A percentile compares a stretch with the other conserved stretches of the same genome.
Evolutionary conservation across 2,797 vertebrate species (phyloP).

Genomic region (Manis pentadactyla): DNA sequence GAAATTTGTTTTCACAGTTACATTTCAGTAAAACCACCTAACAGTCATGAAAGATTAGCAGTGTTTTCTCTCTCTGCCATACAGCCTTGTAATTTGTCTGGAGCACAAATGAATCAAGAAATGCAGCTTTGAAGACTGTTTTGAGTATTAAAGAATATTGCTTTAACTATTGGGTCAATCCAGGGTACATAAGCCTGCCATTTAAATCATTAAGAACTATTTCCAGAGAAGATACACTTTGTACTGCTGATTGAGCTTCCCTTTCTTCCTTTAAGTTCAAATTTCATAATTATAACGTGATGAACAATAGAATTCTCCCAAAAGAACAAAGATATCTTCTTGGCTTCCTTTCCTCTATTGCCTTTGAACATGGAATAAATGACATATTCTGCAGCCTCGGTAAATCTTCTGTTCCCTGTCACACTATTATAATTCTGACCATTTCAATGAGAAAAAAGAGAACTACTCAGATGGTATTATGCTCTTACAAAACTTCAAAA

Average conservation of each 20-base stretch:
- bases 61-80: conserved; percentile 81
- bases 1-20: conserved; percentile 82
- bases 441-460: conserved; percentile 78
- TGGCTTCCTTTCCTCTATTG: conserved; percentile 71
- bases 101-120: conserved; percentile 84
- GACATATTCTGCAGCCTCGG: conserved; percentile 76
- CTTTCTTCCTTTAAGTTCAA: conserved; percentile 83
- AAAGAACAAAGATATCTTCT: conserved; percentile 81
- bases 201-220: conserved; percentile 82
- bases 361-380: conserved; percentile 83
- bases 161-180: conserved; percentile 82
- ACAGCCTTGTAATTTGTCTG: conserved; percentile 82
- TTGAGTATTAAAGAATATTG: conserved; percentile 79
- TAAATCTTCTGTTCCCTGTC: conserved; percentile 81
- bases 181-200: conserved; percentile 74
- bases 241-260: conserved; percentile 63
- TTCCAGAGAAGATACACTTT: conserved; percentile 76
- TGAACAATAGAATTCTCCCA: conserved; percentile 81
- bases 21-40: conserved; percentile 78
- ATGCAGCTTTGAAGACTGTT: conserved; percentile 79
- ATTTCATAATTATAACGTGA: conserved; percentile 86
- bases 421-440: conserved; percentile 78
- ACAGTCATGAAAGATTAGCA: conserved; percentile 83
- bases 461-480: conserved; percentile 74
- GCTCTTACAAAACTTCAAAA: conserved; percentile 79